Conservation (phyloP, 2,888 invertebrate genomes). For the Acanthosepion esculentum region DNA sequence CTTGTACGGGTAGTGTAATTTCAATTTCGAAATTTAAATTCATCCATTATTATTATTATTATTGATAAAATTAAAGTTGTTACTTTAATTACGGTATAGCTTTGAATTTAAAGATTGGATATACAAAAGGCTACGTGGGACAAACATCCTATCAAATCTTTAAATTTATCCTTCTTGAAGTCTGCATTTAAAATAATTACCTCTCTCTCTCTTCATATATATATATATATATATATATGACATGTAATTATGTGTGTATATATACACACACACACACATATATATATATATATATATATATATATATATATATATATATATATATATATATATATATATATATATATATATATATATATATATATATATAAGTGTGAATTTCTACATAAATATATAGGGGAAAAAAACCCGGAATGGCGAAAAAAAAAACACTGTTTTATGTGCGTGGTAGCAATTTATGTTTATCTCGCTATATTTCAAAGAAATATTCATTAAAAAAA, state of each 20-base stretch:
- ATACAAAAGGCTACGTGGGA: neutral
- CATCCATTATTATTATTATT: neutral
- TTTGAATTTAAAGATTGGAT: neutral
- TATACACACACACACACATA: too few species aligned
- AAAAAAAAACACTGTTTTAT: neutral
- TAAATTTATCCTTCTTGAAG: neutral
- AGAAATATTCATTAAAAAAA: neutral
- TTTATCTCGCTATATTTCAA: neutral
- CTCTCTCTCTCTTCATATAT: neutral
- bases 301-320: neutral
- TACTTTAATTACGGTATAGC: too few species aligned
- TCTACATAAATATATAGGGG: too few species aligned
- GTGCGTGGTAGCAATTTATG: neutral
- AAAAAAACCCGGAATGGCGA: too few species aligned
- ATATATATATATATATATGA: too few species aligned
- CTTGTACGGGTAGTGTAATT: neutral
- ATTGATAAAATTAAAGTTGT: neutral
- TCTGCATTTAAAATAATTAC: neutral
- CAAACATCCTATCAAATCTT: neutral
- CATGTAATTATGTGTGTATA: neutral
- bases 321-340: neutral
- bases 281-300: neutral
- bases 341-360: neutral
- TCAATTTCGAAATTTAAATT: neutral
- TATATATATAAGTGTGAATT: neutral